Base-by-base conservation (phyloP, 2,797 vertebrate species). In the Columba guinea region DNA sequence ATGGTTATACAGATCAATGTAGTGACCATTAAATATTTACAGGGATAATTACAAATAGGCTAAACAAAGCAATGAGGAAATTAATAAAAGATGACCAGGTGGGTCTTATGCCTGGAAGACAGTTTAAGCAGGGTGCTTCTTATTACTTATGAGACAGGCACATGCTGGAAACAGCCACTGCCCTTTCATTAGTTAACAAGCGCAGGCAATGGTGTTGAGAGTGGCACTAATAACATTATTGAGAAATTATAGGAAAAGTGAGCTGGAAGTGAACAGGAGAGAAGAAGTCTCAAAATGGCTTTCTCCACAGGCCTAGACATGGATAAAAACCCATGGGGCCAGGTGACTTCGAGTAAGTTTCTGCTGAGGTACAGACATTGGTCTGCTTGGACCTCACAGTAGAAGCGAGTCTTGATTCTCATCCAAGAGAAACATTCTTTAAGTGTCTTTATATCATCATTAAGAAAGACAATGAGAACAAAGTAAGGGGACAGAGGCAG, bases 1-100 rank as follows among this genome's bases (percentile, higher is more conserved):
- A 85, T 76, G 89, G 82, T 86, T 92, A 65, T 10, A 89, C 68
- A 71, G 83, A 96, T 96, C 96, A 96, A 96, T 96, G 90, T 63
- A 56, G 64, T 13, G 75, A 90, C 93, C 95, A 95, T 96, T 93
- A 96, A 96, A 96, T 94, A 97, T 96, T 96, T 96, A 96, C 94
- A 85, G 87, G 84, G 87, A 96, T 97, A 97, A 96, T 97, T 96
- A 95, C 68, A 0, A 93, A 89, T 62, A 90, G 95, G 73, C 95
- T 93, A 96, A 97, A 96, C 94, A 95, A 95, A 95, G 86, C 49
- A 9, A 94, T 88, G 64, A 69, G 64, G 81, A 75, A 90, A 97
- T 96, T 96, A 96, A 95, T 96, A 96, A 97, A 96, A 96, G 65
- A 95, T 96, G 95, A 93, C 30, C 79, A 65, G 62, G 90, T 93